Evolutionary conservation across 1,140 invertebrate genomes (phyloP).

Genomic region (Leptonema lineaticorne): DNA sequence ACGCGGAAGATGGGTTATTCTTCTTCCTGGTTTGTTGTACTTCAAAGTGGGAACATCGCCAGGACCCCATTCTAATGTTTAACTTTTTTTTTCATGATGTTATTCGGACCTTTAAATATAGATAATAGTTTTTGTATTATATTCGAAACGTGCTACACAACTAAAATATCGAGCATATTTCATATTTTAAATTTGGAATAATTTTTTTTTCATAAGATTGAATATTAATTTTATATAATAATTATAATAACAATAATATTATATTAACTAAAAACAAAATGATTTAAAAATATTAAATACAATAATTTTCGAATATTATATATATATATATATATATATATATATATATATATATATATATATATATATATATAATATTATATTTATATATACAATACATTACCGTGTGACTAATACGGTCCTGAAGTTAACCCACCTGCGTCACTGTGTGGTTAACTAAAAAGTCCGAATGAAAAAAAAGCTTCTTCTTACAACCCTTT

Average conservation of each 20-base stretch:
- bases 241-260: too few relatives aligned
- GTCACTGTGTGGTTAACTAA: constrained; percentile 30
- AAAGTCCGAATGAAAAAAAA: constrained; percentile 31
- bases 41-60: constrained; percentile 15
- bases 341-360: background rate
- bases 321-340: background rate
- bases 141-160: too few relatives aligned
- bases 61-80: constrained; percentile 16
- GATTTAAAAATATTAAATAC: background rate
- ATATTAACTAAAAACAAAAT: too few relatives aligned
- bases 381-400: background rate
- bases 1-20: constrained; percentile 41
- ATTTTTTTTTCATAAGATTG: too few relatives aligned
- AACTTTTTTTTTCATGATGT: background rate
- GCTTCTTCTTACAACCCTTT: constrained; percentile 24
- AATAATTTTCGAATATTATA: background rate
- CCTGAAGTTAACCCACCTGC: constrained; percentile 29
- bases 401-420: constrained; percentile 17
- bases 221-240: too few relatives aligned
- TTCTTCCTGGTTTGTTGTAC: constrained; percentile 40
- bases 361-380: background rate
- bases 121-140: too few relatives aligned
- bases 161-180: too few relatives aligned
- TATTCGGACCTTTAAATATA: background rate
- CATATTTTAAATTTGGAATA: too few relatives aligned